Conservation (phyloP, 2,888 invertebrate species). For the Eudemis profundana region DNA sequence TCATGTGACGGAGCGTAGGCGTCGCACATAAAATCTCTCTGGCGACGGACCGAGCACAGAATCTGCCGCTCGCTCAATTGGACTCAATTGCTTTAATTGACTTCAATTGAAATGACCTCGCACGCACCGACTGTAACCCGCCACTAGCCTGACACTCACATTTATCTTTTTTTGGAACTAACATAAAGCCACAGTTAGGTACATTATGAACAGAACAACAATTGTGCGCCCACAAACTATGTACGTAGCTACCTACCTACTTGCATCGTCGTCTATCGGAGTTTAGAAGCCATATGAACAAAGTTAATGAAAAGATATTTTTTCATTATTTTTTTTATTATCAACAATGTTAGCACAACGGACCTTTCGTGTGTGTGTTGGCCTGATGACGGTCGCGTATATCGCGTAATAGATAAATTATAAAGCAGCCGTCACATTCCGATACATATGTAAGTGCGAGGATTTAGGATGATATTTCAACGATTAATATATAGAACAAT, state of each 20-base stretch:
- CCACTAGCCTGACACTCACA: constrained; percentile 83
- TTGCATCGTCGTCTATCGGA: neutral
- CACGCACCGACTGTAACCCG: constrained; percentile 73
- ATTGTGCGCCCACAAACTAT: neutral
- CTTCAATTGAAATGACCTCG: constrained; percentile 85
- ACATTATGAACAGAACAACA: constrained; percentile 10
- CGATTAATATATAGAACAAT: too few relatives aligned
- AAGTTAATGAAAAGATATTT: too few relatives aligned
- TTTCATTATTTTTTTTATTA: too few relatives aligned
- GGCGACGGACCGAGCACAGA: constrained; percentile 78
- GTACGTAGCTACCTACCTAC: neutral
- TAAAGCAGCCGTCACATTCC: too few relatives aligned
- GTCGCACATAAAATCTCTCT: constrained; percentile 83
- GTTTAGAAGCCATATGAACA: neutral
- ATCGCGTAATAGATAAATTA: too few relatives aligned
- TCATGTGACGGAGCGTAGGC: constrained; percentile 80
- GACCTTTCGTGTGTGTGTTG: too few relatives aligned
- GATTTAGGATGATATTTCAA: too few relatives aligned
- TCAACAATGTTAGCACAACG: too few relatives aligned
- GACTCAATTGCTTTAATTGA: constrained; percentile 83
- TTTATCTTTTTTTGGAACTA: constrained; percentile 83
- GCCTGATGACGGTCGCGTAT: too few relatives aligned
- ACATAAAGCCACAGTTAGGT: constrained; percentile 78
- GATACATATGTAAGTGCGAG: too few relatives aligned
- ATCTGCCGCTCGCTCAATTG: constrained; percentile 84